Conservation (phyloP, 2,888 invertebrate species). For the Marasmarcha lunaedactyla region DNA sequence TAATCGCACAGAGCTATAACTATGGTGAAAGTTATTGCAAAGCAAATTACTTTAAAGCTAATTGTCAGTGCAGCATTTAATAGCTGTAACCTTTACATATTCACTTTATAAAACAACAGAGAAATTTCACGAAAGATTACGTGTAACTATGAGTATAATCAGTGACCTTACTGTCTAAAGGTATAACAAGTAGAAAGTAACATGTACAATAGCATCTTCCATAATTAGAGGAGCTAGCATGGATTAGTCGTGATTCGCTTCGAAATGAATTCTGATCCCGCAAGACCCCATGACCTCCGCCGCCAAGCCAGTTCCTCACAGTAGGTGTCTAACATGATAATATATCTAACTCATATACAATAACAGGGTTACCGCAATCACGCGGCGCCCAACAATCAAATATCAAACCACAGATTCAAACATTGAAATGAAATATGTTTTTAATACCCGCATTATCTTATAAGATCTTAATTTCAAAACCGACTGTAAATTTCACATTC, state of each 20-base stretch:
- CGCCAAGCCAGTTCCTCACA: neutral
- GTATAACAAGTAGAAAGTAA: neutral
- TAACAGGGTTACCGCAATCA: neutral
- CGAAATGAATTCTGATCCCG: neutral
- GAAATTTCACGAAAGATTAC: too few species aligned
- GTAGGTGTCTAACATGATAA: neutral
- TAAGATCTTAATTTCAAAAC: too few species aligned
- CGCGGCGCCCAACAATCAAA: neutral
- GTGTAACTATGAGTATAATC: too few species aligned
- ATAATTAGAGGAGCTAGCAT: neutral
- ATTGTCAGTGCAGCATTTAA: too few species aligned
- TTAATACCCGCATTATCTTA: too few species aligned
- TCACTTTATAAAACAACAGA: slow-evolving; percentile 10
- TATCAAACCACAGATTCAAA: neutral
- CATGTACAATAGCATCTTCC: neutral
- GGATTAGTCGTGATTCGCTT: neutral
- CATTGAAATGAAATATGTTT: neutral
- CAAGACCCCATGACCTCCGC: neutral
- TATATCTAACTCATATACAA: neutral
- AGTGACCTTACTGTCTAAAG: too few species aligned
- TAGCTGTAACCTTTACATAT: slow-evolving; percentile 11
- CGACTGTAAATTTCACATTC: too few species aligned
- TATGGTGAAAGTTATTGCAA: too few species aligned
- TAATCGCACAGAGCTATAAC: too few species aligned
- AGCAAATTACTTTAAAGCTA: too few species aligned